Conservation (phyloP, 2,888 invertebrate genomes). For the Lathronympha strigana region DNA sequence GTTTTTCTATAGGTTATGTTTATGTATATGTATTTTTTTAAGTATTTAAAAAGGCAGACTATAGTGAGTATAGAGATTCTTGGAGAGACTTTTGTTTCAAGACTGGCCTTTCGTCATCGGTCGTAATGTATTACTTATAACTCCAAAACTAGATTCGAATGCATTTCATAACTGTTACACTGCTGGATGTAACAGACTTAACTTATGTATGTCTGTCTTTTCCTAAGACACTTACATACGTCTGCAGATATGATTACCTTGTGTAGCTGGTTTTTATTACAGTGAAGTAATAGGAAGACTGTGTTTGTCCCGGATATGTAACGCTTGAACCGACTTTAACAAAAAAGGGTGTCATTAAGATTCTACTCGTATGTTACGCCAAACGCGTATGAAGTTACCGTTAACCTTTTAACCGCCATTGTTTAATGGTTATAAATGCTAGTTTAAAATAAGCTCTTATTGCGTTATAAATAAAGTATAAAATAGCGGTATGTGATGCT, state of each 20-base stretch:
- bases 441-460: not conserved
- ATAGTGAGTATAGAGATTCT: too few species aligned
- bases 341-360: constrained; percentile 17
- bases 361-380: constrained; percentile 3
- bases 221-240: not conserved
- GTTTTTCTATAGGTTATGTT: too few species aligned
- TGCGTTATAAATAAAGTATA: not conserved
- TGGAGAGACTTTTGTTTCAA: too few species aligned
- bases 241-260: not conserved
- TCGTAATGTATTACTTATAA: not conserved
- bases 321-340: constrained; percentile 10
- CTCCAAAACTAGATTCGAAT: not conserved
- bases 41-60: too few species aligned
- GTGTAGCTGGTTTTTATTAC: not conserved
- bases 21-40: too few species aligned
- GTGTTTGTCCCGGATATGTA: not conserved
- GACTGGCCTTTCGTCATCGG: too few species aligned
- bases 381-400: not conserved
- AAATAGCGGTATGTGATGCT: too few species aligned
- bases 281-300: not conserved
- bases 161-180: not conserved
- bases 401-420: constrained; percentile 6
- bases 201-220: not conserved
- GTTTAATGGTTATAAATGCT: not conserved
- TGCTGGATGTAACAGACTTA: not conserved